These are phyloP conservation scores for Chloroceryle aenea DNA, from an alignment of 2,113 vertebrate genomes.

Conservation along the genomic window DNA sequence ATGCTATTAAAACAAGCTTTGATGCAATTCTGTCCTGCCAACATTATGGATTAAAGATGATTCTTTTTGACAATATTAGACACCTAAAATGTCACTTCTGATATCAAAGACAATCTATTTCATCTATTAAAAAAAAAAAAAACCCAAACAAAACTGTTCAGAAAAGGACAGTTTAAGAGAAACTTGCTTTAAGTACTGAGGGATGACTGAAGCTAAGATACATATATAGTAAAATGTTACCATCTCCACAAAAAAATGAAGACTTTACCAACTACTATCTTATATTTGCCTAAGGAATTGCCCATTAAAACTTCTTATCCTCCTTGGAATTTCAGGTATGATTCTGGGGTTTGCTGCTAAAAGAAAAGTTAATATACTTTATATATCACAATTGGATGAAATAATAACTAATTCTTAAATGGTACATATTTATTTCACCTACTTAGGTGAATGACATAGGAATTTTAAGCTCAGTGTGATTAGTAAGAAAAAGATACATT, in stretches of 20 bases:
- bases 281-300: not conserved
- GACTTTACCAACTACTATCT: not conserved
- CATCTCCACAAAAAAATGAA: not conserved
- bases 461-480: not conserved
- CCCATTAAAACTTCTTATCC: not conserved
- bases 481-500: not conserved
- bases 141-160: not conserved
- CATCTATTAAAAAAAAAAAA: not conserved
- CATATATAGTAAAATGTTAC: not conserved
- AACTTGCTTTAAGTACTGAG: not conserved
- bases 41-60: not conserved
- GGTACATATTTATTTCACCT: not conserved
- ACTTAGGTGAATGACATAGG: not conserved
- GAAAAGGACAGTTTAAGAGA: not conserved
- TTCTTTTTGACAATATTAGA: not conserved
- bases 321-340: not conserved
- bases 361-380: not conserved
- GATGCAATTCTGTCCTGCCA: not conserved
- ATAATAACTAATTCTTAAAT: not conserved
- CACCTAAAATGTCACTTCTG: not conserved
- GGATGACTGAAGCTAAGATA: not conserved
- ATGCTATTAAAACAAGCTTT: not conserved
- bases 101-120: not conserved
- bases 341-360: not conserved
- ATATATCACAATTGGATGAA: not conserved